phyloP scores from a whole-genome alignment of 2,113 vertebrate genomes.

The Caracal caracal region DNA sequence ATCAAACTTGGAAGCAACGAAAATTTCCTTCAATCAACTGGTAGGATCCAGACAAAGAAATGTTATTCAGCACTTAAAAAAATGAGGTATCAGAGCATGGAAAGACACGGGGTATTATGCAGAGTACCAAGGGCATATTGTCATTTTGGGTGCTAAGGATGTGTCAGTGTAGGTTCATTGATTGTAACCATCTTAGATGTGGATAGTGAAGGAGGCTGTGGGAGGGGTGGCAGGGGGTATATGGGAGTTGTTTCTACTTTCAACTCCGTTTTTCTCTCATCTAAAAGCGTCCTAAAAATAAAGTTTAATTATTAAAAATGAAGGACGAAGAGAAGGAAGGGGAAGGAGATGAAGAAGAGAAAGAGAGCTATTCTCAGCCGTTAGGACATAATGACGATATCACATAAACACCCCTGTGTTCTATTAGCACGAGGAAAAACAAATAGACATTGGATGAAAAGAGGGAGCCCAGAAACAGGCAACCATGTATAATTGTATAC shows the following conservation, averaged over 20 bases:
- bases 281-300: background rate
- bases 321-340: background rate
- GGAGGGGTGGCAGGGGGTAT: background rate
- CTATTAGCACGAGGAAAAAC: background rate
- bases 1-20: background rate
- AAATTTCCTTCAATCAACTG: background rate
- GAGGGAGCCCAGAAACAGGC: background rate
- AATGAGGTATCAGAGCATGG: background rate
- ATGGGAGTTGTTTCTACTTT: background rate
- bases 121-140: background rate
- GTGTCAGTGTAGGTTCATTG: no score
- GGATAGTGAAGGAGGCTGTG: background rate
- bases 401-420: background rate
- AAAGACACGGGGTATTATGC: background rate
- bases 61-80: background rate
- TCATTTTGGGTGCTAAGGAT: background rate
- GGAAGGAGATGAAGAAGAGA: background rate
- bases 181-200: background rate
- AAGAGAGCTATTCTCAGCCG: background rate
- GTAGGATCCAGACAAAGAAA: background rate
- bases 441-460: background rate
- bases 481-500: background rate
- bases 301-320: background rate
- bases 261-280: background rate
- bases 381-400: background rate